Base-by-base conservation (phyloP, 2,113 vertebrate species). In the Athene noctua region DNA sequence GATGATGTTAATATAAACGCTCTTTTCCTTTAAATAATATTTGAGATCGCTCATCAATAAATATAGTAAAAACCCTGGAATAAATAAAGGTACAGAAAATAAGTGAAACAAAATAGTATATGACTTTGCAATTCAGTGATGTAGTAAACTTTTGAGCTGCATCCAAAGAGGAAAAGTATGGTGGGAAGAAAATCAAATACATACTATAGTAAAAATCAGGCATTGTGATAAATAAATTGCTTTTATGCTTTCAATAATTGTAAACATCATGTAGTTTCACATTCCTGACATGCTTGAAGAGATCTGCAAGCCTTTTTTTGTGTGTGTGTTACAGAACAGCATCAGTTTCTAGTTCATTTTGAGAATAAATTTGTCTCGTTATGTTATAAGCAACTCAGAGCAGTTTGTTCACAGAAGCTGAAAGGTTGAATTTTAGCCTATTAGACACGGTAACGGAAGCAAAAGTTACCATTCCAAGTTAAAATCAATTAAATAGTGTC, bases 401-500 rank as follows among this genome's bases (percentile, higher is more conserved):
- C 51, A 55, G 32, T 88, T 95, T 68, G 77, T 34, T 75, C 87
- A 47, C 9, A 82, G 85, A 47, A 90, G 78, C 73, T 51, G 63
- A 70, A 87, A 97, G 46, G 78, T 30, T 92, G 74, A 70, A 46
- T 84, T 92, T 81, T 8, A 93, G 61, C 34, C 42, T 71, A 15
- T 84, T 72, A 67, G 71, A n/a, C 34, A 15, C 27, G 9, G 46
- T 5, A 70, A 47, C 16, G 8, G 62, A 62, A 83, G 51, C 8
- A 7, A 36, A 55, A 34, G n/a, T 4, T 11, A 29, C 11, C 4
- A 44, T 40, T 78, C 49, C 10, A 55, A 77, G 27, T 34, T 61
- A 95, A 97, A 86, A 3, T 51, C 94, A 77, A 88, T 92, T 86
- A 40, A 94, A 96, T 75, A 92, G 95, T 95, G 96, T 23, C 97